phyloP scores from a whole-genome alignment of 2,797 vertebrate genomes.

The Ceryle rudis region DNA sequence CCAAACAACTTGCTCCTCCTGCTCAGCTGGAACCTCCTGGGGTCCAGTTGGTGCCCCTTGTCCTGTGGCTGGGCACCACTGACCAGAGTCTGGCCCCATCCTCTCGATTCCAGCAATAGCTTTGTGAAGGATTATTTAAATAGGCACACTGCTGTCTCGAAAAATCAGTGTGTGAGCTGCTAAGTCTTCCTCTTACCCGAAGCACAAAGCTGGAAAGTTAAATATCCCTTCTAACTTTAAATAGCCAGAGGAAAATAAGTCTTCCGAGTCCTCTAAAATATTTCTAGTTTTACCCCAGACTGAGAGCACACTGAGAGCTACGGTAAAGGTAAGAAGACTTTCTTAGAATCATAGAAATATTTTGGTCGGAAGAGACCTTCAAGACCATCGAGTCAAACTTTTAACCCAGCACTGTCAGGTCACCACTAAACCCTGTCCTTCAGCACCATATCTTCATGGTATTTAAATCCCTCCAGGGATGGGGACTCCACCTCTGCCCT shows the following conservation, averaged over 20 bases:
- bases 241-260: background rate
- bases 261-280: fast-evolving
- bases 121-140: background rate
- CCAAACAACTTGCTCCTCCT: too few relatives aligned
- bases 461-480: background rate
- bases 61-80: too few relatives aligned
- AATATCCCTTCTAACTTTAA: background rate
- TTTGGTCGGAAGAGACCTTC: background rate
- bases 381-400: background rate
- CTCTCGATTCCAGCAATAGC: background rate
- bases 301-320: background rate
- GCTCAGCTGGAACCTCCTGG: too few relatives aligned
- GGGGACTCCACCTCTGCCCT: background rate
- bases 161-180: background rate
- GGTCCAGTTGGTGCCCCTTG: too few relatives aligned
- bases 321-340: background rate
- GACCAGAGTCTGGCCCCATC: too few relatives aligned
- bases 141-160: fast-evolving
- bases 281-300: background rate
- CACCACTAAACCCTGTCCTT: background rate
- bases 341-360: background rate
- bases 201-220: background rate
- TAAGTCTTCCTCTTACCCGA: background rate
- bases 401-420: background rate
- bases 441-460: background rate